phyloP scores from a whole-genome alignment of 2,888 invertebrate species.

The Eristalis tenax region DNA sequence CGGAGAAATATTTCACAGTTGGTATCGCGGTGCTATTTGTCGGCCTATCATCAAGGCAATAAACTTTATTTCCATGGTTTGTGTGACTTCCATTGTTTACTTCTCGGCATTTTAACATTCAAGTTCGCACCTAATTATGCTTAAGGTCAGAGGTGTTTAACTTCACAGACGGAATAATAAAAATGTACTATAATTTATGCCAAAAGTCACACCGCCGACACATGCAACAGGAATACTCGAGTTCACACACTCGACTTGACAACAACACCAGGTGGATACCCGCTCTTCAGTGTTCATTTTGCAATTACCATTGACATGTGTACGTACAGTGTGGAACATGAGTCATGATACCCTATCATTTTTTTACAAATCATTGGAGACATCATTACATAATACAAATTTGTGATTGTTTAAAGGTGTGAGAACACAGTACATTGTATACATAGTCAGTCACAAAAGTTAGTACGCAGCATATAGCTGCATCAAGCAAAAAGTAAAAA shows the following conservation, averaged over 20 bases:
- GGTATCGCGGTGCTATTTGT: background rate
- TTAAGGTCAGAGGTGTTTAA: background rate
- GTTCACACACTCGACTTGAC: background rate
- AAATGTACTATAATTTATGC: background rate
- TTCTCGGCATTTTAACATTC: background rate
- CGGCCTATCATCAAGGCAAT: background rate
- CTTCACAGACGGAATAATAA: background rate
- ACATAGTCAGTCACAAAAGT: too few species aligned
- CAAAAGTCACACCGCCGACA: background rate
- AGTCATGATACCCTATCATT: background rate
- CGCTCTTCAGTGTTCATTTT: background rate
- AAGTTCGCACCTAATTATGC: background rate
- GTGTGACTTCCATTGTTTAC: background rate
- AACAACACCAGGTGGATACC: background rate
- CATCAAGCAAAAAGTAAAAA: too few species aligned
- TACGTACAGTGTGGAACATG: background rate
- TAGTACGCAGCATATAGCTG: too few species aligned
- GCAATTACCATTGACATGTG: background rate
- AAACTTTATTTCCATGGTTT: background rate
- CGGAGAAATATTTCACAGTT: background rate
- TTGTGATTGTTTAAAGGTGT: too few species aligned
- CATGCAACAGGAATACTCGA: background rate
- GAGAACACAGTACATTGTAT: too few species aligned
- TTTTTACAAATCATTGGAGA: too few species aligned
- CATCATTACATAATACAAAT: too few species aligned